phyloP scores from a whole-genome alignment of 2,797 vertebrate genomes.

The Myotis vivesi region DNA sequence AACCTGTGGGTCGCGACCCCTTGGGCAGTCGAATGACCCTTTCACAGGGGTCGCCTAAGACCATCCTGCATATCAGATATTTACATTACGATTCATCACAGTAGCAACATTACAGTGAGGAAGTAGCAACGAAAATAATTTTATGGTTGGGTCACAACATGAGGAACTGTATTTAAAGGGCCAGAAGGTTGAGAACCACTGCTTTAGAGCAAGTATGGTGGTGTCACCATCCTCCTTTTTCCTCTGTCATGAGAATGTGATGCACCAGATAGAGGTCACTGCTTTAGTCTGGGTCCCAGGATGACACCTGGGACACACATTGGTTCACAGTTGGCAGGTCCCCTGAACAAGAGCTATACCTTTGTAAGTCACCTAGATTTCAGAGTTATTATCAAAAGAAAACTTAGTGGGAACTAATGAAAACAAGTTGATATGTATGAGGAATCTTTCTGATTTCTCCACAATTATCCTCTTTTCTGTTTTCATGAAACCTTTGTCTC shows the following conservation, averaged over 20 bases:
- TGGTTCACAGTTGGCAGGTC: neutral
- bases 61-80: no score
- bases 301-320: neutral
- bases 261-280: neutral
- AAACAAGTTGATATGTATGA: neutral
- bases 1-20: no score
- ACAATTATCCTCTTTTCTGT: neutral
- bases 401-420: neutral
- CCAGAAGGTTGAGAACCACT: no score
- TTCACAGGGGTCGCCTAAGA: no score
- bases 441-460: neutral
- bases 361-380: neutral
- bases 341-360: neutral
- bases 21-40: no score
- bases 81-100: no score
- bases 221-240: neutral
- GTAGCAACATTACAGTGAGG: no score
- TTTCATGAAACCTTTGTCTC: slow-evolving; percentile 34
- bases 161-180: no score
- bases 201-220: neutral
- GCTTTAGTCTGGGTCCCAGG: neutral
- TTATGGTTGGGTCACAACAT: no score
- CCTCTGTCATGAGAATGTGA: neutral
- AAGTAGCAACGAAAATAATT: no score
- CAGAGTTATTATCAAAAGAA: neutral